These are phyloP conservation scores for Trypoxylon attenuatum DNA, from an alignment of 2,888 invertebrate species.

Conservation along the genomic window DNA sequence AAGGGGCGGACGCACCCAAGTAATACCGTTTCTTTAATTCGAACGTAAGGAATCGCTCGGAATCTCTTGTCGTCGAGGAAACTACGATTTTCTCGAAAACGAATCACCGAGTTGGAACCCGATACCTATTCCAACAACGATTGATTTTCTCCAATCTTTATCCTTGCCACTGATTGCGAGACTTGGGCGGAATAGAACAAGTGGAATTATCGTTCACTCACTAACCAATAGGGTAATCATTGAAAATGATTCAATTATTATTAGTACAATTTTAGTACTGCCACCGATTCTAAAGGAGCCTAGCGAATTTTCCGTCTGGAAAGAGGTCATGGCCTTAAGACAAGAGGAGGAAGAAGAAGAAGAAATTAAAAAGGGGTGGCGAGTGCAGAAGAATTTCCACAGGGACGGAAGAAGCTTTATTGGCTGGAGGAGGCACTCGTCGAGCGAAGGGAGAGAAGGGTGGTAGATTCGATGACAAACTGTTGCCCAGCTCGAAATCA, in stretches of 20 bases:
- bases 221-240: no score
- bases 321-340: slow-evolving; percentile 55
- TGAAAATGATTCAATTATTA: no score
- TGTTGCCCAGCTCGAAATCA: slow-evolving; percentile 55
- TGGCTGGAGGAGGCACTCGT: not conserved
- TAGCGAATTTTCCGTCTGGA: no score
- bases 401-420: not conserved
- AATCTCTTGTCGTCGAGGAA: slow-evolving; percentile 37
- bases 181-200: no score
- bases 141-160: no score
- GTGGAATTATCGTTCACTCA: no score
- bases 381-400: not conserved
- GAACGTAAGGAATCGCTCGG: slow-evolving; percentile 52
- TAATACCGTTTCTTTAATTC: slow-evolving; percentile 48
- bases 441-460: not conserved
- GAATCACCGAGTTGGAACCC: no score
- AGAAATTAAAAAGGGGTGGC: not conserved
- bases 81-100: no score
- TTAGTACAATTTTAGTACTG: no score
- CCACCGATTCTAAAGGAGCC: no score
- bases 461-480: slow-evolving; percentile 48
- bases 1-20: slow-evolving; percentile 5
- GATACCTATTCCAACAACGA: no score
- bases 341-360: slow-evolving; percentile 3
- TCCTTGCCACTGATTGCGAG: no score